Base-by-base conservation (phyloP, 2,797 vertebrate genomes). In the Clarias platycephalus region DNA sequence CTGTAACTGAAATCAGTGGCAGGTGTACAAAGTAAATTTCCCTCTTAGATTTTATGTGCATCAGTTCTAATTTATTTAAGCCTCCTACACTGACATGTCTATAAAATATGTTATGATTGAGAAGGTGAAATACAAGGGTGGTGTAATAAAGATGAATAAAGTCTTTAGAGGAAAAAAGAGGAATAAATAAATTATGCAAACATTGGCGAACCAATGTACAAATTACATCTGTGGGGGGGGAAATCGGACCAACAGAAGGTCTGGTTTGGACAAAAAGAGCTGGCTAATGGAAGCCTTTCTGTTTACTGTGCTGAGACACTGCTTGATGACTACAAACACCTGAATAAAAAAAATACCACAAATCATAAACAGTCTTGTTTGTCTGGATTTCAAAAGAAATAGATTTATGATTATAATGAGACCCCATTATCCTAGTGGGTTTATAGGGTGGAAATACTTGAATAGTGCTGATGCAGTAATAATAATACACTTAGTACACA, bases 111-210 rank as follows among this genome's bases (percentile, higher is more conserved):
- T 74, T 22, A 0, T 53, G 44, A 72, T n/a, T 71, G 9, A 71
- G 37, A 71, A 71, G 22, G 68, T 71, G 68, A 71, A 74, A 74
- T 28, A 74, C 24, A 74, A 53, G 16, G n/a, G 70, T 26, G 13
- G 44, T 53, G n/a, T 53, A 53, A 74, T 28, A 74, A 49, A 6
- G 12, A 15, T 49, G 24, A 71, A 71, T 53, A n/a, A 26, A 74
- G 44, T n/a, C 40, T 26, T n/a, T 49, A 22, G 8, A 57, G 18
- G 53, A 12, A 34, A 44, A 58, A 34, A 57, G 4, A 55, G 9
- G 58, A 58, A 76, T 76, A 34, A 76, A 76, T 76, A 58, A 13
- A 58, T 58, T 22, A 53, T 2, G 53, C 16, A 31, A 31, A 34
- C 26, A 76, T 31, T 55, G 24, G 44, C 2, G 1, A 74, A 18